Percentiles rank a stretch among this genome's conserved stretches.
phyloP scores from a whole-genome alignment of 2,888 invertebrate species.

The Pharmacophagus antenor region DNA sequence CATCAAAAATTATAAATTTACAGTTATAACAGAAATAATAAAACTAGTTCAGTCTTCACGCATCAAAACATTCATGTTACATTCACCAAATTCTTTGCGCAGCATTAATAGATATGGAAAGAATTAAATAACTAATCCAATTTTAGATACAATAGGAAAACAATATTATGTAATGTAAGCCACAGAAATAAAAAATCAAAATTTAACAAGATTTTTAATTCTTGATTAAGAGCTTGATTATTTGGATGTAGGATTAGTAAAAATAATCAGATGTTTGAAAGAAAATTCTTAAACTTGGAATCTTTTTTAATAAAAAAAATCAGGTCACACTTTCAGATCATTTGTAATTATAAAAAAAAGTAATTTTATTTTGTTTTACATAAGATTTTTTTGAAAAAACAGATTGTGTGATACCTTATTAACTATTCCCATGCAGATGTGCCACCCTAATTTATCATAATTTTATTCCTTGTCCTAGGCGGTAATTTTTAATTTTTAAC shows the following conservation, averaged over 20 bases:
- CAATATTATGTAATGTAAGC: not conserved
- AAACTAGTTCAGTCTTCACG: conserved; percentile 73
- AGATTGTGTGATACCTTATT: no score
- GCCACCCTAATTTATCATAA: not conserved
- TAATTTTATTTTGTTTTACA: not conserved
- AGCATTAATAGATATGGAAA: not conserved
- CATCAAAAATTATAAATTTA: conserved; percentile 40
- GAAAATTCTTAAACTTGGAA: not conserved
- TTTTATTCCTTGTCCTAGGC: not conserved
- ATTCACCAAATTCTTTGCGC: conserved; percentile 12
- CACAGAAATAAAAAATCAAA: not conserved
- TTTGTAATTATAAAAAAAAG: not conserved
- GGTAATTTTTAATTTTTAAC: no score
- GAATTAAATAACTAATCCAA: not conserved
- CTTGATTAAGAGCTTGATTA: no score
- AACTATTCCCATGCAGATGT: no score
- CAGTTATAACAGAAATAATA: conserved; percentile 58
- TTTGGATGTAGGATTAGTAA: not conserved
- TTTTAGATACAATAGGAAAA: not conserved
- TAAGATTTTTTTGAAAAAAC: no score
- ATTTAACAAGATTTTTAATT: no score
- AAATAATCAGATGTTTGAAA: not conserved
- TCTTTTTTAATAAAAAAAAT: conserved; percentile 1
- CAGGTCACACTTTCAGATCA: conserved; percentile 1
- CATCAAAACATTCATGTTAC: conserved; percentile 47